A percentile compares a stretch with the other conserved stretches of the same genome.
These are phyloP conservation scores for Artibeus lituratus DNA, from an alignment of 2,797 vertebrate genomes.

Conservation along the genomic window DNA sequence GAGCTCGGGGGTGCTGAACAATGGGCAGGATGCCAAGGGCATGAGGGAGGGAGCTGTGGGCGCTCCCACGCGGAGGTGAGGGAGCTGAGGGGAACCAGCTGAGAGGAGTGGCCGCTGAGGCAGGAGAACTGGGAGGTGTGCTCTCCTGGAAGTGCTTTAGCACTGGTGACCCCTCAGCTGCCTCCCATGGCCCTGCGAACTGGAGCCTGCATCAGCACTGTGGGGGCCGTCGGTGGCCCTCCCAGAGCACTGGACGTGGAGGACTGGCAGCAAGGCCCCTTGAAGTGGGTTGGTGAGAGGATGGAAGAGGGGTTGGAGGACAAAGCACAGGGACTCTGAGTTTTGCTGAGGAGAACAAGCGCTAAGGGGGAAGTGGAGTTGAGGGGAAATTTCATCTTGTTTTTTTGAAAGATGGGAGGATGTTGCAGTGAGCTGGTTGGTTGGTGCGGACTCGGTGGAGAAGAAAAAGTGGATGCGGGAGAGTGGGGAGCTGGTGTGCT, in stretches of 20 bases:
- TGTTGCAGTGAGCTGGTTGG: neutral
- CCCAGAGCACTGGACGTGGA: neutral
- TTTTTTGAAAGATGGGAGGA: neutral
- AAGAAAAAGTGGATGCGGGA: neutral
- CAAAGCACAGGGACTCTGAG: neutral
- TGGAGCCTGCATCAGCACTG: neutral
- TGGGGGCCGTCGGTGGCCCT: neutral
- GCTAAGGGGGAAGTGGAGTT: neutral
- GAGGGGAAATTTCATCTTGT: neutral
- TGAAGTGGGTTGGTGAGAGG: neutral
- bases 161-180: neutral
- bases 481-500: neutral
- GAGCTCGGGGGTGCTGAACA: neutral
- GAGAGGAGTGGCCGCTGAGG: neutral
- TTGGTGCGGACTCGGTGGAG: neutral
- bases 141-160: neutral
- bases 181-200: neutral
- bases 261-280: neutral
- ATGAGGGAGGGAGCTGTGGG: neutral
- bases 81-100: neutral
- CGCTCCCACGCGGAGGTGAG: neutral
- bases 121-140: neutral
- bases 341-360: neutral
- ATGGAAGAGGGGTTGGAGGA: neutral
- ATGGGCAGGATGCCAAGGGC: neutral